phyloP scores from a whole-genome alignment of 1,140 invertebrate species.

The Lethrus apterus region DNA sequence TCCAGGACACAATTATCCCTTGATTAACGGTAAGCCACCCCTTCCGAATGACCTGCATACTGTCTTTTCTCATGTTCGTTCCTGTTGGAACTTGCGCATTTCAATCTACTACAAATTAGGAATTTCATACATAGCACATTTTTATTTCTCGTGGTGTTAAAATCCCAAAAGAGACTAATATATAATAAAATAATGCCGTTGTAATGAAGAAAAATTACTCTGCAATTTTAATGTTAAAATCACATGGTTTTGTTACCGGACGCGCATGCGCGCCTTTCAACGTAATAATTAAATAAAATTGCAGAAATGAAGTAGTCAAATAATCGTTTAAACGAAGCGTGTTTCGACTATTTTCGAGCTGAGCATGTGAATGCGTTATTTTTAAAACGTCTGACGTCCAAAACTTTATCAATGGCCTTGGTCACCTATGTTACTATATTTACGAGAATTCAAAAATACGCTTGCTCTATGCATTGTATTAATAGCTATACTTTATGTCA shows the following conservation, averaged over 20 bases:
- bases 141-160: slow-evolving; percentile 6
- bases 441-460: neutral
- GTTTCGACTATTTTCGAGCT: slow-evolving; percentile 22
- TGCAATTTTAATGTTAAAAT: slow-evolving; percentile 16
- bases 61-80: neutral
- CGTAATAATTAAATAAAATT: slow-evolving; percentile 9
- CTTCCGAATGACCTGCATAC: slow-evolving; percentile 10
- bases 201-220: slow-evolving; percentile 10
- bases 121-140: slow-evolving; percentile 11
- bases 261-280: slow-evolving; percentile 23
- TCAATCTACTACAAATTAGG: slow-evolving; percentile 3
- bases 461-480: neutral
- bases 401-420: slow-evolving; percentile 23
- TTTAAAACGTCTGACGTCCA: slow-evolving; percentile 24
- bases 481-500: neutral
- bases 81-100: slow-evolving; percentile 15
- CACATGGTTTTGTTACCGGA: slow-evolving; percentile 26
- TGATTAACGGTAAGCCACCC: slow-evolving; percentile 39
- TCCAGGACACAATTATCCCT: slow-evolving; percentile 39
- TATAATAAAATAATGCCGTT: slow-evolving; percentile 11
- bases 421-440: slow-evolving; percentile 6
- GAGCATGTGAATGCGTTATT: slow-evolving; percentile 27
- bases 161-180: slow-evolving; percentile 4
- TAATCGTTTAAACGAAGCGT: slow-evolving; percentile 13
- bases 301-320: slow-evolving; percentile 4